Base-by-base conservation (phyloP, 2,113 vertebrate genomes). In the Diglossa brunneiventris region DNA sequence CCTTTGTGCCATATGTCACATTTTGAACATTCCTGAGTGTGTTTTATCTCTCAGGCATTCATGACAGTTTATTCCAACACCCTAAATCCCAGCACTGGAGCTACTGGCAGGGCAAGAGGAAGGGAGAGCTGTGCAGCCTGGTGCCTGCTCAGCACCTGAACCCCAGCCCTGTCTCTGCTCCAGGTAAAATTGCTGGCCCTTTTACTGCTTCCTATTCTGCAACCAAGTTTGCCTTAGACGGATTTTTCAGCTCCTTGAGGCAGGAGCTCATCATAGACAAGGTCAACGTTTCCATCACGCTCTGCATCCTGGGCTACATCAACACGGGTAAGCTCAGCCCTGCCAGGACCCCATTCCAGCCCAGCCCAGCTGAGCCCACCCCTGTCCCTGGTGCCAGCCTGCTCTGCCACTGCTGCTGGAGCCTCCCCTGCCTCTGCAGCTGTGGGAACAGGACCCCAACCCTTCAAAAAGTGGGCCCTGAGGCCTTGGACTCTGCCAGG, bases 291-390 rank as follows among this genome's bases (percentile, higher is more conserved):
- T 98, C 98, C 21, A 92, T 98, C 95, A 98, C 98, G 0, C 94
- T 98, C 79, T 98, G 98, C 59, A 12, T 98, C 92, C 95, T 98
- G 41, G 98, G 98, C 90, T 96, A 97, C 92, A 98, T 98, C 59
- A 13, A 98, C 93, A 98, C 98, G 92, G 98, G 98, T 98, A 87
- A 97, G 95, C 70, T 61, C 56, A 64, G 83, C 53, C 19, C 6
- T 18, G 0, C 37, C 0, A 5, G 35, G 24, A 6, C 20, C 37
- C 13, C 1, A 0, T 1, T 2, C 8, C 64, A 30, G 35, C 21
- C 15, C 39, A 67, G 59, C 15, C 30, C 1, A 37, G 61, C 52
- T 6, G 8, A 80, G 75, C 78, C 73, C 84, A 44, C 11, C 1
- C 37, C 10, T 5, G 5, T 17, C 35, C 37, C 44, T 1, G 21